phyloP scores from a whole-genome alignment of 2,888 invertebrate genomes.

The Nomada fabriciana region DNA sequence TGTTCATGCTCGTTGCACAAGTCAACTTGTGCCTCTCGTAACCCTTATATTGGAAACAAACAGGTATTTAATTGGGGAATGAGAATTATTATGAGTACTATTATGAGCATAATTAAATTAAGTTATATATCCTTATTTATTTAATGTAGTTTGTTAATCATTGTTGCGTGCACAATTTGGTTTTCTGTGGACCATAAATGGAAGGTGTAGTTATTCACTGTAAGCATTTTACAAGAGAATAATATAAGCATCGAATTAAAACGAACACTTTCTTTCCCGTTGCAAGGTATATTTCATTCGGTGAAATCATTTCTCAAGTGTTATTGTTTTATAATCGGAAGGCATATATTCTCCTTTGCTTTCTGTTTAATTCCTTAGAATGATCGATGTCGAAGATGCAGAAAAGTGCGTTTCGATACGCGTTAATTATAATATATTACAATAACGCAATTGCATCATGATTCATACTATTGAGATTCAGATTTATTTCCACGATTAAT shows the following conservation, averaged over 20 bases:
- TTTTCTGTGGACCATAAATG: neutral
- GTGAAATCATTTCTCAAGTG: too few relatives aligned
- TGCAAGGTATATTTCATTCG: too few relatives aligned
- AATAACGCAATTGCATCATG: neutral
- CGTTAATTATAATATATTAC: neutral
- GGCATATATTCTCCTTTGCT: neutral
- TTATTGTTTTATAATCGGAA: neutral
- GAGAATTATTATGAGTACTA: neutral
- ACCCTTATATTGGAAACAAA: conserved; percentile 3
- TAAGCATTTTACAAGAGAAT: neutral
- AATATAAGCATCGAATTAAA: neutral
- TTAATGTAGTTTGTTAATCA: neutral
- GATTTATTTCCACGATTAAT: neutral
- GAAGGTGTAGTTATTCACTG: neutral
- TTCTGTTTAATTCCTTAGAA: neutral
- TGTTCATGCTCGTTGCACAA: too few relatives aligned
- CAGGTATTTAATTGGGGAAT: neutral
- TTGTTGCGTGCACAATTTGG: neutral
- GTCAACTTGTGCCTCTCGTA: neutral
- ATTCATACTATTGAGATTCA: neutral
- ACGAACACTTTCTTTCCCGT: neutral
- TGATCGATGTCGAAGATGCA: neutral
- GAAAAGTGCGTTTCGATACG: neutral
- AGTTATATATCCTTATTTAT: neutral
- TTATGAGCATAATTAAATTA: too few relatives aligned